Evolutionary conservation across 2,113 vertebrate genomes (phyloP).

Genomic region (Rhinolophus sinicus): DNA sequence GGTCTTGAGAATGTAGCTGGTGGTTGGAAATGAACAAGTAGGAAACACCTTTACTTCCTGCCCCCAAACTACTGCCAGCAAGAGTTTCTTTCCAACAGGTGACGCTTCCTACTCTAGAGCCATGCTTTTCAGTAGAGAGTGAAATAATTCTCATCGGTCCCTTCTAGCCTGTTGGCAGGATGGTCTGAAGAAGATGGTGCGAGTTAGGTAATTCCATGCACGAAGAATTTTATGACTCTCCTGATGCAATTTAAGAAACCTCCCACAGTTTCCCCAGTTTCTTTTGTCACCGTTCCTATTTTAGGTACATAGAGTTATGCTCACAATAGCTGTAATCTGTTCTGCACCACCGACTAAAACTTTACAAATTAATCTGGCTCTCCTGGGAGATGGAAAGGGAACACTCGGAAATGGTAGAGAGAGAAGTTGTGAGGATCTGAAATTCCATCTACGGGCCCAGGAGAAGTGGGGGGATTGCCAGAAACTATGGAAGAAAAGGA

Average conservation of each 20-base stretch:
- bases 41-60: not conserved
- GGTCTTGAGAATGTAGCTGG: not conserved
- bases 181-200: not conserved
- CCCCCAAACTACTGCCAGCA: too few species aligned
- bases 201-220: not conserved
- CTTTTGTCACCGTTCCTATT: not conserved
- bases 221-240: not conserved
- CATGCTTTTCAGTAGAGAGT: not conserved
- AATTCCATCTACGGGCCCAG: not conserved
- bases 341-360: not conserved
- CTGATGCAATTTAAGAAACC: not conserved
- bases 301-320: not conserved
- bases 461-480: not conserved
- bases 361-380: not conserved
- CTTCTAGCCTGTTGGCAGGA: not conserved
- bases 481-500: not conserved
- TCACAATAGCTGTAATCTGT: not conserved
- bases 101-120: not conserved
- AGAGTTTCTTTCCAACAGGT: rapidly evolving
- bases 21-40: not conserved
- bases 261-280: not conserved
- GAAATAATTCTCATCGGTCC: not conserved
- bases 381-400: not conserved
- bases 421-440: not conserved
- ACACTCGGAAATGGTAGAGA: not conserved